A percentile compares a stretch with the other conserved stretches of the same genome.
phyloP scores from a whole-genome alignment of 2,888 invertebrate species.

The Euzetes globulus region DNA sequence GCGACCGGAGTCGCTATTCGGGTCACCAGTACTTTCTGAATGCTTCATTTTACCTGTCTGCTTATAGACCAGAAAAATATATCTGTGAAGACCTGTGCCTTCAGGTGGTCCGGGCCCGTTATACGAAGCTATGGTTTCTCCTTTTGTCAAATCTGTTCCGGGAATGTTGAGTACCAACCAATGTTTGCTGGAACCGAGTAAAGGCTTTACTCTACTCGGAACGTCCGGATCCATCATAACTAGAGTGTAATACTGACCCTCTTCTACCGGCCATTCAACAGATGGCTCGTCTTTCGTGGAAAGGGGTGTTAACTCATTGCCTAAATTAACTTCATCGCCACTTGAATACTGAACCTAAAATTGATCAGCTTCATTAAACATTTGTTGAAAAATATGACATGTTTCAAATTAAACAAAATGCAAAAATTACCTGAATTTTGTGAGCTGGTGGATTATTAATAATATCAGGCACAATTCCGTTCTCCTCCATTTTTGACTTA shows the following conservation, averaged over 20 bases:
- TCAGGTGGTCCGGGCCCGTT: conserved; percentile 49
- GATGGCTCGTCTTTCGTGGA: conserved; percentile 36
- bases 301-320: conserved; percentile 38
- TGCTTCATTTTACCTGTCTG: conserved; percentile 34
- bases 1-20: conserved; percentile 50
- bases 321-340: conserved; percentile 36
- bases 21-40: conserved; percentile 41
- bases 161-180: conserved; percentile 51
- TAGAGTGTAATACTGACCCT: conserved; percentile 30
- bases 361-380: too few relatives aligned
- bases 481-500: conserved; percentile 50
- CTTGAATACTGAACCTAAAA: conserved; percentile 30
- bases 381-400: conserved; percentile 10
- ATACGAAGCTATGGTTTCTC: conserved; percentile 48
- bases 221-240: conserved; percentile 49
- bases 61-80: conserved; percentile 40
- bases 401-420: too few relatives aligned
- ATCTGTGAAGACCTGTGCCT: conserved; percentile 42
- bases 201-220: conserved; percentile 45
- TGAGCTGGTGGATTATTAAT: conserved; percentile 58
- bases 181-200: conserved; percentile 49
- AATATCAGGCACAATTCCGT: conserved; percentile 68
- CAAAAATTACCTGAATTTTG: conserved; percentile 49
- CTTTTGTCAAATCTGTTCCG: conserved; percentile 47
- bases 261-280: conserved; percentile 27